Conservation (phyloP, 2,888 invertebrate species). For the Papilio gigon region DNA sequence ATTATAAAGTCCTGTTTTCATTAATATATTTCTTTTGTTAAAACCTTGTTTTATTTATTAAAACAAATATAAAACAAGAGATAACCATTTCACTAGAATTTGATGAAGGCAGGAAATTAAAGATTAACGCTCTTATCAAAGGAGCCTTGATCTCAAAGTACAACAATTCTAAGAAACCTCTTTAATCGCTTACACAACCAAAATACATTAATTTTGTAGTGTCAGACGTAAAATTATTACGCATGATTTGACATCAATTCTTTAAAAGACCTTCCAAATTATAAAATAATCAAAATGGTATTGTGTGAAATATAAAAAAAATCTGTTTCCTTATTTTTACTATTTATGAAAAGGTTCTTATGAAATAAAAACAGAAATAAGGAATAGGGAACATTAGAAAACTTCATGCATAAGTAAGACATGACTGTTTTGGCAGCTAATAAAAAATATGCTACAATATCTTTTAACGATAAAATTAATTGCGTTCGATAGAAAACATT, state of each 20-base stretch:
- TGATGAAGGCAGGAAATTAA: neutral
- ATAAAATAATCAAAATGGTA: no score
- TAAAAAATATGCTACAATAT: neutral
- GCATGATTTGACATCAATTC: neutral
- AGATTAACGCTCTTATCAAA: constrained; percentile 1
- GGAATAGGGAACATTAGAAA: no score
- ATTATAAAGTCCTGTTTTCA: no score
- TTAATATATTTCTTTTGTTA: no score
- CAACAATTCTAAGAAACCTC: neutral
- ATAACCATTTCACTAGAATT: neutral
- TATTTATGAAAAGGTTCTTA: no score
- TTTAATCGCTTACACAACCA: neutral
- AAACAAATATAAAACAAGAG: neutral
- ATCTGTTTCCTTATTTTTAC: no score
- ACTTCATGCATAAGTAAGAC: neutral
- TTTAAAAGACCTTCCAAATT: no score
- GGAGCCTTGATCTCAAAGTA: neutral
- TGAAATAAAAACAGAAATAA: no score
- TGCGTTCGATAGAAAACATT: constrained; percentile 2
- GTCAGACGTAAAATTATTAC: neutral
- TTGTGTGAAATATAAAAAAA: no score
- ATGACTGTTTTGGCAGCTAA: neutral
- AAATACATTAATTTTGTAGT: neutral
- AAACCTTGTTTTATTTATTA: neutral
- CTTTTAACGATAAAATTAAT: neutral